Conservation (phyloP, 2,113 vertebrate species). For the Saimiri boliviensis region DNA sequence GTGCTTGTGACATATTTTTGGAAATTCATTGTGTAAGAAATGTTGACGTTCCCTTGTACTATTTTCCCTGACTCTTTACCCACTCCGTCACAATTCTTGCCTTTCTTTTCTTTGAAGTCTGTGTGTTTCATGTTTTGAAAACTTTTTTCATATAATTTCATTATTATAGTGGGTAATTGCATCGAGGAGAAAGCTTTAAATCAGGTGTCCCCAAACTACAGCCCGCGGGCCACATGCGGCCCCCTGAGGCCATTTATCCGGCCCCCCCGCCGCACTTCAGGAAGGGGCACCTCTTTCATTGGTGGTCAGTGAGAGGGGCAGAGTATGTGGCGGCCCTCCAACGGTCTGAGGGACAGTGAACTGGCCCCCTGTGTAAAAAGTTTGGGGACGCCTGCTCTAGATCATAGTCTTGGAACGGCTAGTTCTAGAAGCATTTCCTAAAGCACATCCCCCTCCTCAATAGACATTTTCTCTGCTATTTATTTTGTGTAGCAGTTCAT, state of each 20-base stretch:
- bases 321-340: too few species aligned
- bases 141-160: background rate
- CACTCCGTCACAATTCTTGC: background rate
- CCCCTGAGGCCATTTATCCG: too few species aligned
- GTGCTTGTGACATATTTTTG: slow-evolving; percentile 30
- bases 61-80: background rate
- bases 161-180: background rate
- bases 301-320: too few species aligned
- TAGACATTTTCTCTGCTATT: slow-evolving; percentile 19
- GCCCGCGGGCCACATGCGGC: too few species aligned
- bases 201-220: too few species aligned
- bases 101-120: slow-evolving; percentile 42
- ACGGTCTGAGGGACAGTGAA: too few species aligned
- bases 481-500: slow-evolving; percentile 5
- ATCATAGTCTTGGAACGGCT: background rate
- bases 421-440: slow-evolving; percentile 45
- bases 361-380: too few species aligned
- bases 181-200: background rate
- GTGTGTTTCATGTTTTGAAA: background rate
- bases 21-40: slow-evolving; percentile 37
- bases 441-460: background rate
- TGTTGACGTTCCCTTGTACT: background rate
- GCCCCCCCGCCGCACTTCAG: too few species aligned
- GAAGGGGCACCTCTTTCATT: too few species aligned
- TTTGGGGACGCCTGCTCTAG: too few species aligned